Conservation (phyloP, 37 sponge, comb jelly and placozoan genomes). For the Petrosia ficiformis region DNA sequence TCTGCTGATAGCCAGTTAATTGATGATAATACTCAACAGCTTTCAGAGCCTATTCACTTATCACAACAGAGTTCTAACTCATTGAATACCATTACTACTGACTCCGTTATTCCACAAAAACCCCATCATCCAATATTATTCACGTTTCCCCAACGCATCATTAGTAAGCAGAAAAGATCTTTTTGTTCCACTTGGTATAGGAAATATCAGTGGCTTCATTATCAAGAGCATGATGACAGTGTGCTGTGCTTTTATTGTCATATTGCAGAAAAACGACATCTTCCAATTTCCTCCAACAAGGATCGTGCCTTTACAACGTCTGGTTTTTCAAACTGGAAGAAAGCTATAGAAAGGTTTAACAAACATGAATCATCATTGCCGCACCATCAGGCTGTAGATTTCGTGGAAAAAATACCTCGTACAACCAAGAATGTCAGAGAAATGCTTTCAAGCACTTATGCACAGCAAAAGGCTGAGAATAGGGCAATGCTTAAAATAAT, state of each 20-base stretch:
- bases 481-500: slow-evolving; percentile 16
- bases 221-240: slow-evolving; percentile 31
- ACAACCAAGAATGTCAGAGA: slow-evolving; percentile 24
- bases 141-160: slow-evolving; percentile 13
- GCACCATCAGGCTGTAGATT: slow-evolving; percentile 32
- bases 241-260: slow-evolving; percentile 43
- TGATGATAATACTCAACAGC: no score
- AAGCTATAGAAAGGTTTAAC: slow-evolving; percentile 32
- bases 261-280: slow-evolving; percentile 21
- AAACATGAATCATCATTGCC: slow-evolving; percentile 20
- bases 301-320: slow-evolving; percentile 24
- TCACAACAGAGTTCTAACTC: no score
- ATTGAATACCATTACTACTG: no score
- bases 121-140: slow-evolving; percentile 24
- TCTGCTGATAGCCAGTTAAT: no score
- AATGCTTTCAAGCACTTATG: slow-evolving; percentile 3
- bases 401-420: slow-evolving; percentile 14
- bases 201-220: slow-evolving; percentile 42
- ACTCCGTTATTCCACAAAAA: slow-evolving; percentile 18
- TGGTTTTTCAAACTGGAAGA: slow-evolving; percentile 44
- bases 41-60: no score
- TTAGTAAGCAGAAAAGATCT: slow-evolving; percentile 33
- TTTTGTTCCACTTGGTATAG: slow-evolving; percentile 44
- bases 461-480: slow-evolving; percentile 12
- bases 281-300: neutral